Conservation (phyloP, 2,797 vertebrate genomes). For the Lacerta bilineata region DNA sequence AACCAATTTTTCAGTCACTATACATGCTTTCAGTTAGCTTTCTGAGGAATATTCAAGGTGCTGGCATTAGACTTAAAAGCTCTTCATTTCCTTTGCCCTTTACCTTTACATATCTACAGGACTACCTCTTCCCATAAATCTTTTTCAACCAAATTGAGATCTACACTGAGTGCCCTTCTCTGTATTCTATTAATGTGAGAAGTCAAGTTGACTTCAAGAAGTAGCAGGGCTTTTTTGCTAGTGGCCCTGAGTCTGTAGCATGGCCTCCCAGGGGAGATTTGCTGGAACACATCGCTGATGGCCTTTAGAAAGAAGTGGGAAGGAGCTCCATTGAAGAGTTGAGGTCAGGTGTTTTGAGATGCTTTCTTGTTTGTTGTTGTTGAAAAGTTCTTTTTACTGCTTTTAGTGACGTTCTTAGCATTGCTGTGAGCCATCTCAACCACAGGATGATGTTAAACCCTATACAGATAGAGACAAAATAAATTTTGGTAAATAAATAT, state of each 20-base stretch:
- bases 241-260: not conserved
- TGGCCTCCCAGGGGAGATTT: not conserved
- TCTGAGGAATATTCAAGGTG: not conserved
- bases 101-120: not conserved
- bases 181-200: not conserved
- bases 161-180: not conserved
- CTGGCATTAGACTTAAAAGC: not conserved
- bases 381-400: conserved; percentile 1
- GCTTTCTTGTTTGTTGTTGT: not conserved
- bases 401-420: not conserved
- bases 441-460: not conserved
- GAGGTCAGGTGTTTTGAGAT: not conserved
- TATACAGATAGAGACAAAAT: not conserved
- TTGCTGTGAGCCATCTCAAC: not conserved
- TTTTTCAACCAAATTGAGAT: not conserved
- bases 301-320: not conserved
- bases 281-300: not conserved
- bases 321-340: not conserved
- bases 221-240: not conserved
- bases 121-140: not conserved
- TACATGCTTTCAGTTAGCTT: not conserved
- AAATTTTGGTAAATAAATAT: not conserved
- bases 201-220: not conserved
- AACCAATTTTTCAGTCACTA: not conserved
- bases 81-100: not conserved